phyloP scores from a whole-genome alignment of 2,113 vertebrate genomes.

The Lutjanus erythropterus region DNA sequence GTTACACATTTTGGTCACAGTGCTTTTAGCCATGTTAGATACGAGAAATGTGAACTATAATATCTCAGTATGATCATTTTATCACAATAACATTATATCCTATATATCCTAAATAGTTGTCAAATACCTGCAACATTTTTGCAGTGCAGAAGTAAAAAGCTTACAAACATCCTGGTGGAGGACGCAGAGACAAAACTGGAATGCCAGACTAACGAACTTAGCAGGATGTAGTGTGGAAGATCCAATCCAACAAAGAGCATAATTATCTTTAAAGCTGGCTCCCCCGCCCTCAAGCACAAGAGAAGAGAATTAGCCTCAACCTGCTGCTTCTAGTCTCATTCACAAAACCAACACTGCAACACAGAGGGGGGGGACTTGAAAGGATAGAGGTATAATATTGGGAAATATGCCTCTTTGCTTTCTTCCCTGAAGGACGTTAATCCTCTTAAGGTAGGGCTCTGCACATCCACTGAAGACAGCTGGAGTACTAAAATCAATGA shows the following conservation, averaged over 20 bases:
- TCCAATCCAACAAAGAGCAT: neutral
- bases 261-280: neutral
- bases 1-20: too few relatives aligned
- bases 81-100: too few relatives aligned
- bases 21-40: too few relatives aligned
- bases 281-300: neutral
- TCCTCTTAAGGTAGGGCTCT: too few relatives aligned
- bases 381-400: neutral
- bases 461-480: too few relatives aligned
- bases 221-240: neutral
- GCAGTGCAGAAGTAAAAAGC: neutral
- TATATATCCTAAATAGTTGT: too few relatives aligned
- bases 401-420: neutral
- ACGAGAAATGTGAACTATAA: too few relatives aligned
- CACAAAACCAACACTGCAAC: neutral
- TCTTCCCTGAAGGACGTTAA: neutral
- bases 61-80: too few relatives aligned
- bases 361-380: neutral
- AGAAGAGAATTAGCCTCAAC: neutral
- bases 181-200: constrained; percentile 8
- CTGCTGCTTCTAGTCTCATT: neutral
- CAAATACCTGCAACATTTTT: neutral
- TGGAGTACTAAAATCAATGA: too few relatives aligned
- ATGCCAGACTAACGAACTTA: neutral
- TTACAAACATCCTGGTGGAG: neutral